A percentile compares a stretch with the other conserved stretches of the same genome.
Conservation (phyloP, 2,888 invertebrate species). For the Noctua pronuba region DNA sequence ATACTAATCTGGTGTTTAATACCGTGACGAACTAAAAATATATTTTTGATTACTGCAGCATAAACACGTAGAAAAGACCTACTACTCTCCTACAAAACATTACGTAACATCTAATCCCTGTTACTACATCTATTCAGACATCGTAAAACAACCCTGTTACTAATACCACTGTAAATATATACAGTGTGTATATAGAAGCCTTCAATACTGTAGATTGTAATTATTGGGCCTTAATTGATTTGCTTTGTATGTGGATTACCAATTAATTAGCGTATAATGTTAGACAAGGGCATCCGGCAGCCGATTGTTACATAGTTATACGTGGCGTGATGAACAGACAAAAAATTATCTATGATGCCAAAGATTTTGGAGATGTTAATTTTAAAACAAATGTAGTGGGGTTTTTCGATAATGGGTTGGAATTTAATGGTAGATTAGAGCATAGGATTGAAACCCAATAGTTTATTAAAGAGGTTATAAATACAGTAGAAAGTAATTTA, state of each 20-base stretch:
- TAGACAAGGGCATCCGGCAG: constrained; percentile 71
- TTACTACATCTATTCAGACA: constrained; percentile 29
- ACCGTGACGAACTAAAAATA: background rate
- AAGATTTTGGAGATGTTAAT: background rate
- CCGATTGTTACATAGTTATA: constrained; percentile 23
- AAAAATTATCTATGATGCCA: constrained; percentile 11
- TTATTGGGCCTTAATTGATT: constrained; percentile 87
- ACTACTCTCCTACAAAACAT: background rate
- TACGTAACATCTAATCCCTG: constrained; percentile 8
- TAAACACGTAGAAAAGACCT: background rate
- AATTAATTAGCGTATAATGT: constrained; percentile 86
- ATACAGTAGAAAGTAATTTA: constrained; percentile 22
- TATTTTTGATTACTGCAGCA: background rate
- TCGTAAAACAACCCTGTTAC: constrained; percentile 42
- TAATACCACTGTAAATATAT: constrained; percentile 54
- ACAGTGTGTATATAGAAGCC: constrained; percentile 61
- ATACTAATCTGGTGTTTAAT: background rate
- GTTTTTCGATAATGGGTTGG: background rate
- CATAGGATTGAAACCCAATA: background rate
- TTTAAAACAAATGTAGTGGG: background rate
- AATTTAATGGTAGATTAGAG: background rate
- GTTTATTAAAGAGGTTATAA: background rate
- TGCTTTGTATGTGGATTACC: constrained; percentile 88
- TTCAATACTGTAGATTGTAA: constrained; percentile 77
- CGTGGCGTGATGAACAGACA: constrained; percentile 1